Evolutionary conservation across 2,797 vertebrate genomes (phyloP), one percentile per base, ranked within the genome.

Genomic region (Macropus fuliginosus): DNA sequence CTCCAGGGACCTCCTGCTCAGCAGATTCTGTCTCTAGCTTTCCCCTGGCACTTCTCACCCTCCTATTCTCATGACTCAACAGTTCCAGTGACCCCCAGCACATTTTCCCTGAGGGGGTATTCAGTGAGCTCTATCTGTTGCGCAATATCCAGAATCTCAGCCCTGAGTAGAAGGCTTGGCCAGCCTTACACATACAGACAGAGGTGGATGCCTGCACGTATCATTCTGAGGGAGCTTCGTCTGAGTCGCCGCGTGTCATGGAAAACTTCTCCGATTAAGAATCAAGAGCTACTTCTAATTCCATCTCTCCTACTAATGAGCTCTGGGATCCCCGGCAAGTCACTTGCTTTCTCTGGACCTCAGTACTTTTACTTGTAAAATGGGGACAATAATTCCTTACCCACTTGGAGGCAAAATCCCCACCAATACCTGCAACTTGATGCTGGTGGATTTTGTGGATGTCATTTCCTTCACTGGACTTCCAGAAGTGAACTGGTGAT

Each of bases 31-130:
- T 34, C 52, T 87, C 54, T 89, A n/a, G 90, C 11, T 90, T 90
- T 66, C 54, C 40, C 62, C 34, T 46, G 92, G 93, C 5, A 55
- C 94, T 91, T 40, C 74, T 91, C 92, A 12, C 74, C 74, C 74
- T 87, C 74, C 40, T 24, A 87, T 50, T 46, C 74, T 50, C 50
- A 92, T 95, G 95, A 94, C 92, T 97, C 96, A 93, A 56, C 92
- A 46, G 59, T 12, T 91, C 40, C 54, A 92, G 62, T 55, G 74
- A 46, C n/a, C 66, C 74, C 21, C 40, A 87, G 9, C 74, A 55
- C 92, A 56, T 66, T 10, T 93, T 94, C 81, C 34, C 62, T 57
- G 56, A 89, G 29, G 94, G 54, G 52, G 31, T 56, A 93, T 54
- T 31, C 29, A 18, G 40, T 62, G 89, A 94, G 87, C 81, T 91